phyloP scores from a whole-genome alignment of 2,113 vertebrate genomes.

The Chloroceryle aenea region DNA sequence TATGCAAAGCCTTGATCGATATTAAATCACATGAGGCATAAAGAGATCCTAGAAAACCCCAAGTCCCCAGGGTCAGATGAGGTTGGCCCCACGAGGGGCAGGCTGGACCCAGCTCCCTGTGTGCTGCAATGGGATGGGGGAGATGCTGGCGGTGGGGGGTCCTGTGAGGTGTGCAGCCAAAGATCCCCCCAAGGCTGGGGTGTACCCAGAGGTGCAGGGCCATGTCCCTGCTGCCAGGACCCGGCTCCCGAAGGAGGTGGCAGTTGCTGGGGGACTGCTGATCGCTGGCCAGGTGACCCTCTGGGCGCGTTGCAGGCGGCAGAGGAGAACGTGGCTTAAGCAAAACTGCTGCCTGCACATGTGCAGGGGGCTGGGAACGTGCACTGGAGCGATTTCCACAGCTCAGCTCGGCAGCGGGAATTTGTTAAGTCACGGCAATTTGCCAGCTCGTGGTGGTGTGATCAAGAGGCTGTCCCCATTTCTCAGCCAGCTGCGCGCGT shows the following conservation, averaged over 20 bases:
- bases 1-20: not conserved
- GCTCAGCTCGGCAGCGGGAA: slow-evolving; percentile 33
- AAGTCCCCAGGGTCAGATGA: rapidly evolving
- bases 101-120: not conserved
- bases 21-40: rapidly evolving
- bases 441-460: slow-evolving; percentile 17
- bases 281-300: not conserved
- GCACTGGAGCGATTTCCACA: slow-evolving; percentile 24
- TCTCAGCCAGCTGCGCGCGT: not conserved
- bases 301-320: rapidly evolving
- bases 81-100: rapidly evolving
- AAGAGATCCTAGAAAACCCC: not conserved
- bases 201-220: not conserved
- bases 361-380: slow-evolving; percentile 18
- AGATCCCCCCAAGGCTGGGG: not conserved
- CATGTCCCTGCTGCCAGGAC: rapidly evolving
- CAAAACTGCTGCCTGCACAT: not conserved
- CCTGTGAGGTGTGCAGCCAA: not conserved
- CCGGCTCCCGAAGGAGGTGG: rapidly evolving
- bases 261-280: rapidly evolving
- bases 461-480: slow-evolving; percentile 31
- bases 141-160: not conserved
- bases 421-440: slow-evolving; percentile 48
- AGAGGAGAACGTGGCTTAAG: not conserved
- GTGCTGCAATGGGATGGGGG: rapidly evolving